Conservation (phyloP, 2,797 vertebrate genomes). For the Labroides dimidiatus region DNA sequence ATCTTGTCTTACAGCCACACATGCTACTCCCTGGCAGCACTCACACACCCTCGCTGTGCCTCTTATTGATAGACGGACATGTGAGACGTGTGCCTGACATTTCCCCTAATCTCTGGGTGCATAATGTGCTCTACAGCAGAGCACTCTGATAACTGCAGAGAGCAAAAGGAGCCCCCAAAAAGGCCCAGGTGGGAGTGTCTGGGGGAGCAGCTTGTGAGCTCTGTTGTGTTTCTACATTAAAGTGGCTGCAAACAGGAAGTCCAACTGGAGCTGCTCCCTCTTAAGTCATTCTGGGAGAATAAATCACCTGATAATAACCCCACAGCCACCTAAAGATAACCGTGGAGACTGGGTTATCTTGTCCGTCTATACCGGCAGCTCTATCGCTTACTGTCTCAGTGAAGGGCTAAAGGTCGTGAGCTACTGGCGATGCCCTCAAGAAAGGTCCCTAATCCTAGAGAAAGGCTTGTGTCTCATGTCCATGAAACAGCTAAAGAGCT, state of each 20-base stretch:
- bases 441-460: slow-evolving; percentile 33
- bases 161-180: slow-evolving; percentile 10
- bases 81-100: slow-evolving; percentile 34
- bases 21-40: slow-evolving; percentile 15
- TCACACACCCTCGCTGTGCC: slow-evolving; percentile 21
- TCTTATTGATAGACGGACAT: slow-evolving; percentile 33
- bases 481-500: slow-evolving; percentile 47
- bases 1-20: slow-evolving; percentile 20
- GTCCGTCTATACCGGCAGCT: neutral
- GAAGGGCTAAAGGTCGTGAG: slow-evolving; percentile 50
- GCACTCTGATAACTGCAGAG: slow-evolving; percentile 50
- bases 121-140: slow-evolving; percentile 35
- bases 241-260: slow-evolving; percentile 2
- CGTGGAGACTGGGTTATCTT: slow-evolving; percentile 28
- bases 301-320: neutral
- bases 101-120: slow-evolving; percentile 56
- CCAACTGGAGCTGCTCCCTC: neutral
- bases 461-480: slow-evolving; percentile 53
- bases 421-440: slow-evolving; percentile 30
- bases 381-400: slow-evolving; percentile 29
- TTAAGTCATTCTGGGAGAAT: slow-evolving; percentile 8
- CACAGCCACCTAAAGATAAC: slow-evolving; percentile 10
- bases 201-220: slow-evolving; percentile 31
- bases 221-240: slow-evolving; percentile 3
- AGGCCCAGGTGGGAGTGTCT: slow-evolving; percentile 10